Evolutionary conservation across 2,888 invertebrate genomes (phyloP), one percentile per base, ranked within the genome.

Genomic region (Hypselothyrea guttata): DNA sequence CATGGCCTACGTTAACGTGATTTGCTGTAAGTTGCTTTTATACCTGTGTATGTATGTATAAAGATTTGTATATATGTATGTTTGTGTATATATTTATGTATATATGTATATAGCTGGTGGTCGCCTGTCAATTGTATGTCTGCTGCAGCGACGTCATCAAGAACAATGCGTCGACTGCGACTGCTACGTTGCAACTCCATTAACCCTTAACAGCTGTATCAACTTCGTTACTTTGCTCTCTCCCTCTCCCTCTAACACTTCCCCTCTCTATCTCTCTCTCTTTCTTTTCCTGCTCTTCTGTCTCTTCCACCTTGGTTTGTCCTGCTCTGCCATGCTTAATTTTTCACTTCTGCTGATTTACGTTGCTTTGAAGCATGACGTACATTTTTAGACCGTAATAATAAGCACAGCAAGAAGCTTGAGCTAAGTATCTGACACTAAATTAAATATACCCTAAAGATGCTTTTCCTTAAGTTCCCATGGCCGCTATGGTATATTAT

Each of bases 1-100:
- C 87, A 86, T 87, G 86, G 86, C 87, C 87, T 87, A 86, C 83
- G 87, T 64, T 78, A 87, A 87, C 78, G 71, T 74, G 71, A 81
- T 86, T 84, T 78, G 62, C 67, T 78, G 73, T 87, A 78, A 73
- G 77, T 76, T 84, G 72, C 49, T 40, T 52, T 49, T 51, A 40
- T n/a, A 12, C 9, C 11, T 34, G 7, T 22, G 5, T 22, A 5
- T 22, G 4, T 33, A 7, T 40, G 31, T 18, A 33, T n/a, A n/a
- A n/a, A n/a, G 34, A 27, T 56, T 35, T 55, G 30, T 31, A 11
- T 49, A 16, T 52, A 37, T 37, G 34, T 47, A 9, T 35, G 13
- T 51, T 13, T 28, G n/a, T 13, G 18, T 67, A 38, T 38, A 34
- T 38, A 13, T 46, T 47, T 51, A 30, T 35, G 27, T 42, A 30